These are phyloP conservation scores for Microcebus murinus DNA, from an alignment of 2,113 vertebrate genomes.

Conservation along the genomic window DNA sequence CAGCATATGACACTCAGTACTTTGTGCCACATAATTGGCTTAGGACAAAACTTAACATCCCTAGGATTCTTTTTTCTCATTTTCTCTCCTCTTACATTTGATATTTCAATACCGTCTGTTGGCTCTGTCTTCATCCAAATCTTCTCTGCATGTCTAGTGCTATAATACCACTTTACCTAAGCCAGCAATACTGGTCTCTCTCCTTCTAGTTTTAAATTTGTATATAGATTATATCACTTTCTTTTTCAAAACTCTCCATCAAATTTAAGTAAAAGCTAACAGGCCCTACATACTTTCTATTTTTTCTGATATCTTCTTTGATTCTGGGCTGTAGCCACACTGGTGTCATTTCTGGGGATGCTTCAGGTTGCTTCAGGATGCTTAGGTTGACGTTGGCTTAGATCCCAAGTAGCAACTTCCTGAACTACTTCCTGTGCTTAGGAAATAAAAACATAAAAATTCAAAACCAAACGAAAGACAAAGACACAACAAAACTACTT, in stretches of 20 bases:
- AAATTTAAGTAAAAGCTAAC: neutral
- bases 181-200: neutral
- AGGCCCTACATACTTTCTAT: neutral
- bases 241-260: neutral
- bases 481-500: neutral
- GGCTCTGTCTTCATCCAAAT: neutral
- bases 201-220: neutral
- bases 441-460: neutral
- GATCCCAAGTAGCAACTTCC: no score
- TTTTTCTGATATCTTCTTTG: neutral
- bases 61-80: neutral
- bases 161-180: neutral
- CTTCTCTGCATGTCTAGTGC: neutral
- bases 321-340: neutral
- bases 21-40: neutral
- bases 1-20: neutral
- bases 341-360: neutral
- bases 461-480: neutral
- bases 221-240: neutral
- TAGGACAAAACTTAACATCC: neutral
- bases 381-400: neutral
- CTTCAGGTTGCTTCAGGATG: neutral
- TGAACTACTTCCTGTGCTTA: neutral
- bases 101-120: neutral
- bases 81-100: neutral